phyloP scores from a whole-genome alignment of 2,888 invertebrate genomes.

The Tetranychus truncatus region DNA sequence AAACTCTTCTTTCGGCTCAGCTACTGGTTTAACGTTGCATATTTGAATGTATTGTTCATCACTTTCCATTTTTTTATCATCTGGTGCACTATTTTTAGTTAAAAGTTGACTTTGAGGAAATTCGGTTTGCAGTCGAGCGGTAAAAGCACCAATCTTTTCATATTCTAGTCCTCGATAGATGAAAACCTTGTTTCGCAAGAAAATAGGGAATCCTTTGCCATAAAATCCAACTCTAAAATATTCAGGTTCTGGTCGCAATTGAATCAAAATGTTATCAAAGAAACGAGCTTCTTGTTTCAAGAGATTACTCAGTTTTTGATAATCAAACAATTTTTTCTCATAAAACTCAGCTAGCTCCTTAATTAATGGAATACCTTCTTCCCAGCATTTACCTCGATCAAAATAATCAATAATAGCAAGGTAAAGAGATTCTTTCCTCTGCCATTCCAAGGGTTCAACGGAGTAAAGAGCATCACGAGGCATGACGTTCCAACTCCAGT shows the following conservation, averaged over 20 bases:
- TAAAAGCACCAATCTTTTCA: slow-evolving; percentile 81
- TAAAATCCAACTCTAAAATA: slow-evolving; percentile 90
- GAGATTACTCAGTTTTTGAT: slow-evolving; percentile 63
- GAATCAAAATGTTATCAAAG: slow-evolving; percentile 70
- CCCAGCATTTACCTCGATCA: slow-evolving; percentile 91
- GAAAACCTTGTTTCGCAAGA: slow-evolving; percentile 81
- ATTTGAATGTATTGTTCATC: slow-evolving; percentile 81
- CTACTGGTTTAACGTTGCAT: slow-evolving; percentile 74
- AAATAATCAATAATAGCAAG: slow-evolving; percentile 75
- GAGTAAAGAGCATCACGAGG: slow-evolving; percentile 35
- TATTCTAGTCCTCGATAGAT: slow-evolving; percentile 87
- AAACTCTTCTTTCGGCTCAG: slow-evolving; percentile 39
- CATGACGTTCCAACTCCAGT: slow-evolving; percentile 43
- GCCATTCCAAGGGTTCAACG: slow-evolving; percentile 63
- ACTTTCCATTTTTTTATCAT: slow-evolving; percentile 62
- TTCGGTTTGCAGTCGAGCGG: slow-evolving; percentile 73
- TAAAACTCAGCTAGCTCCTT: slow-evolving; percentile 72
- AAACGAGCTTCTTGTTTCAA: slow-evolving; percentile 64
- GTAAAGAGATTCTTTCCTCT: slow-evolving; percentile 67
- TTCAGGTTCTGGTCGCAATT: slow-evolving; percentile 73
- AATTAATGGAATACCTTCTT: slow-evolving; percentile 75
- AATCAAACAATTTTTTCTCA: slow-evolving; percentile 67
- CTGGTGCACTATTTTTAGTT: slow-evolving; percentile 75
- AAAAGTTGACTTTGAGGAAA: slow-evolving; percentile 87
- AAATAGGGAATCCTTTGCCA: slow-evolving; percentile 77